phyloP scores from a whole-genome alignment of 2,888 invertebrate genomes.

The Himalopsyche japonica region DNA sequence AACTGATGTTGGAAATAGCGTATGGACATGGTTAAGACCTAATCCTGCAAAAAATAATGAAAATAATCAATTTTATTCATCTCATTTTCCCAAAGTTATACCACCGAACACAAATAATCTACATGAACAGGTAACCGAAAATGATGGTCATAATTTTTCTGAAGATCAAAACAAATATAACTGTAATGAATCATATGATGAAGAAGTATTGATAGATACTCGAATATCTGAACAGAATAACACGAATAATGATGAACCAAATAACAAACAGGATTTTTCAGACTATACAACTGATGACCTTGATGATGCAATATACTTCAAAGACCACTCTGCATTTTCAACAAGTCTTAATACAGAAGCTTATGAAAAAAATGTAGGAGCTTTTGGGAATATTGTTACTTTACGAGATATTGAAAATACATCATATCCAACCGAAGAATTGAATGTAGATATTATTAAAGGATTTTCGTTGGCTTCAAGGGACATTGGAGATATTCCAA shows the following conservation, averaged over 20 bases:
- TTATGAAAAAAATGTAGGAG: background rate
- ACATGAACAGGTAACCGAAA: background rate
- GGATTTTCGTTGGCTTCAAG: background rate
- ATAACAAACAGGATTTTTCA: background rate
- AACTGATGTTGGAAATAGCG: background rate
- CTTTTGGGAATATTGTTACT: background rate
- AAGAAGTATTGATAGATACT: background rate
- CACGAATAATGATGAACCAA: background rate
- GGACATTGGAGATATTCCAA: background rate
- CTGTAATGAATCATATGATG: background rate
- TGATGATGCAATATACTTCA: background rate
- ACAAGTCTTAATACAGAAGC: background rate
- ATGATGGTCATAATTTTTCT: background rate
- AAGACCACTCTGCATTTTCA: too few relatives aligned
- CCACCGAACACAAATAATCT: background rate
- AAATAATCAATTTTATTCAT: background rate
- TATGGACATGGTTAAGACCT: background rate
- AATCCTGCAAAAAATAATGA: background rate
- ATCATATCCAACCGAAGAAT: background rate
- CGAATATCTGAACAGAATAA: background rate
- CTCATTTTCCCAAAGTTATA: background rate
- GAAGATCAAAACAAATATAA: background rate
- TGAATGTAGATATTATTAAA: background rate
- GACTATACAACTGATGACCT: background rate
- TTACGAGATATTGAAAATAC: background rate